Evolutionary conservation across 2,797 vertebrate species (phyloP).

Genomic region (Gallinago nigripennis): DNA sequence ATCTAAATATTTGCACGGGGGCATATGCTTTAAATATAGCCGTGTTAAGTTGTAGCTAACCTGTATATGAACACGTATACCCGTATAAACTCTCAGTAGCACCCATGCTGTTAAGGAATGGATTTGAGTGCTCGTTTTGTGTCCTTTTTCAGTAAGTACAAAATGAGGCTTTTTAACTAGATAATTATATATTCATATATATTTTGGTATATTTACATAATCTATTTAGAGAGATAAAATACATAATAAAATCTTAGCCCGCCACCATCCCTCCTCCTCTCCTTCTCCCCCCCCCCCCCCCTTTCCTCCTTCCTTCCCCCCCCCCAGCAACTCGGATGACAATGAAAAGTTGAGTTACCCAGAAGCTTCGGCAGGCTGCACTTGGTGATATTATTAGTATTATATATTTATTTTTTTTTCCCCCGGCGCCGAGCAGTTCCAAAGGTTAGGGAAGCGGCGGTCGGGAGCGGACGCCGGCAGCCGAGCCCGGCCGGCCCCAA

Average conservation of each 20-base stretch:
- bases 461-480: background rate
- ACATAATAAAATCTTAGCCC: background rate
- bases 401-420: background rate
- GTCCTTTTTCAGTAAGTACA: background rate
- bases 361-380: slow-evolving; percentile 1
- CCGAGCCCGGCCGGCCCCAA: background rate
- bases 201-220: background rate
- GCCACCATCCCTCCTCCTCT: background rate
- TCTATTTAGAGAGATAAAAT: fast-evolving
- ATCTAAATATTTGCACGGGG: background rate
- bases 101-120: background rate
- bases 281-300: no score
- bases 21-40: background rate
- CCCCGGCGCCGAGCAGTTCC: slow-evolving; percentile 8
- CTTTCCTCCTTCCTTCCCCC: no score
- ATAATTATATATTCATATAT: background rate
- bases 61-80: background rate
- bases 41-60: background rate
- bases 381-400: background rate
- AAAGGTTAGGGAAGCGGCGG: background rate
- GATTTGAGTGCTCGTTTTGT: background rate
- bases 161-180: background rate
- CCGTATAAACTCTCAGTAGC: background rate
- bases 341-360: slow-evolving; percentile 42
- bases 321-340: background rate